phyloP scores from a whole-genome alignment of 2,797 vertebrate genomes.

The Sebastolobus alascanus region DNA sequence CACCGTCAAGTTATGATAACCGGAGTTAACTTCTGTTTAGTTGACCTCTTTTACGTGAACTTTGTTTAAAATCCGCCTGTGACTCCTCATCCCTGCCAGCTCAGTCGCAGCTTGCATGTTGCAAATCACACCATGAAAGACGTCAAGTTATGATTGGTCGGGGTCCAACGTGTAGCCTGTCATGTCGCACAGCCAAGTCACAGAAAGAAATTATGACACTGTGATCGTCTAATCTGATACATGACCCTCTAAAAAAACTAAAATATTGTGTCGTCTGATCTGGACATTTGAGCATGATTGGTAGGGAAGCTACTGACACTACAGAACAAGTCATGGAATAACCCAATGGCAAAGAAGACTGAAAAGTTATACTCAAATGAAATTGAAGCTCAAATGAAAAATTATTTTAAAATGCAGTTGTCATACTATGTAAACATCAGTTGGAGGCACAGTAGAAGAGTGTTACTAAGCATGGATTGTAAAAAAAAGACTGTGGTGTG shows the following conservation, averaged over 20 bases:
- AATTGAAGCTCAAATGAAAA: neutral
- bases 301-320: neutral
- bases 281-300: neutral
- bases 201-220: too few relatives aligned
- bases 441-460: neutral
- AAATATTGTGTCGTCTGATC: neutral
- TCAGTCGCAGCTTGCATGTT: too few relatives aligned
- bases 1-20: too few relatives aligned
- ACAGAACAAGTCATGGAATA: neutral
- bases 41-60: too few relatives aligned
- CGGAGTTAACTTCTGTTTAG: too few relatives aligned
- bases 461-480: neutral
- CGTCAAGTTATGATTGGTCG: too few relatives aligned
- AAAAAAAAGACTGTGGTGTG: neutral
- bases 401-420: neutral
- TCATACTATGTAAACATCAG: neutral
- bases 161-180: too few relatives aligned
- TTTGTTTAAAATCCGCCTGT: too few relatives aligned
- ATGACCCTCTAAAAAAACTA: neutral
- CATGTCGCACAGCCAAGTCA: too few relatives aligned
- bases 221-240: rapidly evolving
- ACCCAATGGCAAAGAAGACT: neutral
- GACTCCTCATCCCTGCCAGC: too few relatives aligned
- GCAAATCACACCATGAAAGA: too few relatives aligned
- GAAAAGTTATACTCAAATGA: neutral